Conservation (phyloP, 2,113 vertebrate species). For the Paraplagusia blochii region DNA sequence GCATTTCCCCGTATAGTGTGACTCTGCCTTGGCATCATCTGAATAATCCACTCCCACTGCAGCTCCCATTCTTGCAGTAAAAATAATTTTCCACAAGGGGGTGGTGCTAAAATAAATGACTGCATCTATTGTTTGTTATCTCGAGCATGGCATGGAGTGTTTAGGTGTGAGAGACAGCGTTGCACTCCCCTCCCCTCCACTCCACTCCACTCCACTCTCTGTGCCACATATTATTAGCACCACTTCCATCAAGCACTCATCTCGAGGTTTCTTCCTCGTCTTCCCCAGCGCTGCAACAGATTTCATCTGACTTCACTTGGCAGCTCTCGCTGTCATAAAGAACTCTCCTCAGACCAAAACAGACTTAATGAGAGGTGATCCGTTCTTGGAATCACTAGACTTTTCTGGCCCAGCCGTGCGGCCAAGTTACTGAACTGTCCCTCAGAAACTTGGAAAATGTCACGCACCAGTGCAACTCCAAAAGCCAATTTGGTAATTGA, state of each 20-base stretch:
- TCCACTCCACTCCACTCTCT: too few relatives aligned
- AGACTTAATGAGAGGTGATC: constrained; percentile 25
- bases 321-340: constrained; percentile 18
- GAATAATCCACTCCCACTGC: neutral
- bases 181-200: neutral
- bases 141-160: constrained; percentile 1
- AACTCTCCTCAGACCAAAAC: constrained; percentile 9
- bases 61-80: constrained; percentile 25
- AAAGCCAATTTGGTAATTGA: constrained; percentile 9
- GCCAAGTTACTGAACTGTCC: constrained; percentile 7
- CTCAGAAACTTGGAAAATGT: constrained; percentile 19
- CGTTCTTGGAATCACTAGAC: constrained; percentile 2
- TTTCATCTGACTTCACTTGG: constrained; percentile 8
- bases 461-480: constrained; percentile 10
- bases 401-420: neutral
- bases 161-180: neutral
- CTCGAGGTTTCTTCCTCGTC: neutral
- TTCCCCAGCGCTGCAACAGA: neutral
- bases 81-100: constrained; percentile 44
- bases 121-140: constrained; percentile 7
- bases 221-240: neutral
- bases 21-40: neutral
- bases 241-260: neutral
- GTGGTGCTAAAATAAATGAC: constrained; percentile 27
- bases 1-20: constrained; percentile 1